These are phyloP conservation scores for Drosophila pegasa DNA, from an alignment of 2,888 invertebrate species.

Conservation along the genomic window DNA sequence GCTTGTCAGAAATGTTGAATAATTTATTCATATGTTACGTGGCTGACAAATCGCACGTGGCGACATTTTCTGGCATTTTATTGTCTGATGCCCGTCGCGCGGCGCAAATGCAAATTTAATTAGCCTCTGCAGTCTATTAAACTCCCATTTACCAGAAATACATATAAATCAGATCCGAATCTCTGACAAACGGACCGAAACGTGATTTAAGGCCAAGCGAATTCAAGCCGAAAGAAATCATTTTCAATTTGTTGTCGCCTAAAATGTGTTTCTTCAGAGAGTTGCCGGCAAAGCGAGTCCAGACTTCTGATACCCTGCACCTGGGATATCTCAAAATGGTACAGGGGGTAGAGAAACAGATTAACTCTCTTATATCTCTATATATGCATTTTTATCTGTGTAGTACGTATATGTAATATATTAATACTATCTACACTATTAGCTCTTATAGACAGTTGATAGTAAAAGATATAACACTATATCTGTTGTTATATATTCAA, in stretches of 20 bases:
- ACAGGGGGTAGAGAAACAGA: too few relatives aligned
- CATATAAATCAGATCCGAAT: slow-evolving; percentile 54
- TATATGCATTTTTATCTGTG: too few relatives aligned
- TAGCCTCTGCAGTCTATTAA: slow-evolving; percentile 67
- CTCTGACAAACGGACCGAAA: slow-evolving; percentile 26
- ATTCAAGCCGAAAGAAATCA: slow-evolving; percentile 41
- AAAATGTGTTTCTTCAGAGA: slow-evolving; percentile 21
- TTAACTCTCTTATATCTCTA: too few relatives aligned
- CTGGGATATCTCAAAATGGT: accelerated
- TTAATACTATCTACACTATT: too few relatives aligned
- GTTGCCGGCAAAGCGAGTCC: slow-evolving; percentile 28
- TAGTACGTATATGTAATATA: too few relatives aligned
- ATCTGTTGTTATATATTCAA: too few relatives aligned
- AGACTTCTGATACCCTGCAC: slow-evolving; percentile 34
- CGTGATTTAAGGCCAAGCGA: slow-evolving; percentile 35
- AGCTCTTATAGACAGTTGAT: too few relatives aligned
- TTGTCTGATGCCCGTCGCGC: slow-evolving; percentile 51
- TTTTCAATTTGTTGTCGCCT: slow-evolving; percentile 41
- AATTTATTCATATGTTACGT: slow-evolving; percentile 80
- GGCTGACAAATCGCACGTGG: slow-evolving; percentile 57
- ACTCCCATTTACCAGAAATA: slow-evolving; percentile 57
- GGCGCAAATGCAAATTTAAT: slow-evolving; percentile 72
- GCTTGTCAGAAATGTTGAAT: slow-evolving; percentile 58
- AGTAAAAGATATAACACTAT: too few relatives aligned
- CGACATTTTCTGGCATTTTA: slow-evolving; percentile 45